Base-by-base conservation (phyloP, 2,888 invertebrate species). In the Nymphalis c-album region DNA sequence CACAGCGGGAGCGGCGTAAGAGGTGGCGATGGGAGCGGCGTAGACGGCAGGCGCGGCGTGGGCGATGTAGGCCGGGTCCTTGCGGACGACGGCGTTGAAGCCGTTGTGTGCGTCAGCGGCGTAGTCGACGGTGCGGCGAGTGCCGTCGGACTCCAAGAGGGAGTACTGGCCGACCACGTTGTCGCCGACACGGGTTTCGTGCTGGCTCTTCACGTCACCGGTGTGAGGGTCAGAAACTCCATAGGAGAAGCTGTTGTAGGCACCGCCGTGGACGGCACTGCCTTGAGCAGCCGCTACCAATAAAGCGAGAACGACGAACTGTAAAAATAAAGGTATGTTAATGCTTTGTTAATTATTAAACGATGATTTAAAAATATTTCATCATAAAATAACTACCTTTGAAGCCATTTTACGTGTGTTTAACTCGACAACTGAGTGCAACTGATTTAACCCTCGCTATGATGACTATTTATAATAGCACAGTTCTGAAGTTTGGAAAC, bases 1-100 rank as follows among this genome's bases (percentile, higher is more conserved):
- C 45, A 80, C 76, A 60, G 79, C 75, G 64, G 80, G 72, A 10
- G 81, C 82, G 13, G 93, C 93, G 80, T 92, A 91, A 31, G 93
- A 93, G 64, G 93, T 81, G 20, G 93, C 93, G 85, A 93, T 93
- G 87, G 82, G 79, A 8, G 85, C 83, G 50, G 77, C 64, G 62
- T 69, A 66, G 51, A 67, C 73, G 31, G 73, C 70, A 59, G 76
- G 65, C 58, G 76, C 73, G 31, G 79, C 74, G 22, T 77, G 75
- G 4, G 82, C 78, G 67, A 84, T 74, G 64, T 84, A 68, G 0
- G 80, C 84, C 2, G 85, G 84, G 80, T 91, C 92, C 75, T 89
- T 91, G 80, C 88, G 90, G 0, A 93, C 93, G 58, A 93, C 85
- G 57, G 93, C 93, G 84, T 93, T 93, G 85, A 93, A 93, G 20